Evolutionary conservation across 2,113 vertebrate species (phyloP).

Genomic region (Cairina moschata): DNA sequence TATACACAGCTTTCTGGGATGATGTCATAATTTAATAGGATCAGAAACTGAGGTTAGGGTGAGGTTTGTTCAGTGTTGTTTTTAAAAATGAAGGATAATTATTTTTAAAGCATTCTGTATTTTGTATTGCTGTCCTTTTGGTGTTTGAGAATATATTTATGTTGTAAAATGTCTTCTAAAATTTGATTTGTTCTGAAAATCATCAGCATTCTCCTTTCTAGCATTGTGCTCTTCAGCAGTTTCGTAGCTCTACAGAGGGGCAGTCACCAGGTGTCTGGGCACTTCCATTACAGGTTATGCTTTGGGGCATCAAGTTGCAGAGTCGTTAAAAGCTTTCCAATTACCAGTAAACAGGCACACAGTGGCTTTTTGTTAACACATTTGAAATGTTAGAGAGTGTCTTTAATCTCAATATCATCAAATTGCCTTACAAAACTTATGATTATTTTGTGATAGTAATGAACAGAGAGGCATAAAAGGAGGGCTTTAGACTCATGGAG

Average conservation of each 20-base stretch:
- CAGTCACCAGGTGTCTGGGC: neutral
- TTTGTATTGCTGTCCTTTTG: neutral
- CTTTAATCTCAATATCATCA: neutral
- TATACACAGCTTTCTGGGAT: rapidly evolving
- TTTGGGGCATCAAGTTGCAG: neutral
- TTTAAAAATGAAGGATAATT: neutral
- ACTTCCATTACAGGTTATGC: neutral
- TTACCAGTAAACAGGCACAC: neutral
- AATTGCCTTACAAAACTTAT: neutral
- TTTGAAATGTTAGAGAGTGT: neutral
- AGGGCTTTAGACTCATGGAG: neutral
- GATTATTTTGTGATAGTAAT: neutral
- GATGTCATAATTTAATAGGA: neutral
- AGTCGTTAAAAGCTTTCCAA: neutral
- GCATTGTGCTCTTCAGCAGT: neutral
- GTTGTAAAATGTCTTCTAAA: neutral
- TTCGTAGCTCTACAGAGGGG: neutral
- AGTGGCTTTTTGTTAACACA: neutral
- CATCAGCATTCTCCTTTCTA: neutral
- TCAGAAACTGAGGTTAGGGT: neutral
- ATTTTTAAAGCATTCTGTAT: neutral
- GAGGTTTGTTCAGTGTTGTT: neutral
- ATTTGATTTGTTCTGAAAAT: neutral
- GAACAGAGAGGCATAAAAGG: neutral
- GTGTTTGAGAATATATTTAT: neutral